phyloP scores from a whole-genome alignment of 2,113 vertebrate genomes.

The Mesocricetus auratus region DNA sequence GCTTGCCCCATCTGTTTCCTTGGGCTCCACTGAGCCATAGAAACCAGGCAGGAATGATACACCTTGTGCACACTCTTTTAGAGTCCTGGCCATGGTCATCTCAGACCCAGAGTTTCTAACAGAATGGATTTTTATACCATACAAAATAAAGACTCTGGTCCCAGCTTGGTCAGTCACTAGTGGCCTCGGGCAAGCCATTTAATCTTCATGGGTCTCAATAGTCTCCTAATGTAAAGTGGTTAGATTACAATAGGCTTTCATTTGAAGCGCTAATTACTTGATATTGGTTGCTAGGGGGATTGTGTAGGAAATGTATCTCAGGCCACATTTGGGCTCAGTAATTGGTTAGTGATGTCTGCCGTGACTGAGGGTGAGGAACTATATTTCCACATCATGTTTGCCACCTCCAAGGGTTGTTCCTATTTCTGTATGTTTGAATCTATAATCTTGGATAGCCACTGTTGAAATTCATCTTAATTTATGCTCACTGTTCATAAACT shows the following conservation, averaged over 20 bases:
- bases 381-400: neutral
- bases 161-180: neutral
- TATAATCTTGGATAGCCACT: neutral
- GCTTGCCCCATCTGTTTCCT: neutral
- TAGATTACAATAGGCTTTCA: neutral
- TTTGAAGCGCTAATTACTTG: neutral
- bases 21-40: neutral
- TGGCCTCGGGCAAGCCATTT: neutral
- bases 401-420: neutral
- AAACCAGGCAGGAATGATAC: neutral
- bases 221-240: neutral
- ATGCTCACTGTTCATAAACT: neutral
- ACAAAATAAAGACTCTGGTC: neutral
- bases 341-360: neutral
- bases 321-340: neutral
- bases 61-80: neutral
- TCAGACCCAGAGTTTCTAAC: neutral
- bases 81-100: neutral
- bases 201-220: neutral
- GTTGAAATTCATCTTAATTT: neutral
- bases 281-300: neutral
- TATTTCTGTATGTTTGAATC: neutral
- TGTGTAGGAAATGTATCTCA: neutral
- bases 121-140: neutral
- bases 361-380: too few species aligned